Base-by-base conservation (phyloP, 2,797 vertebrate genomes). In the Oryzias dopingdopingensis region DNA sequence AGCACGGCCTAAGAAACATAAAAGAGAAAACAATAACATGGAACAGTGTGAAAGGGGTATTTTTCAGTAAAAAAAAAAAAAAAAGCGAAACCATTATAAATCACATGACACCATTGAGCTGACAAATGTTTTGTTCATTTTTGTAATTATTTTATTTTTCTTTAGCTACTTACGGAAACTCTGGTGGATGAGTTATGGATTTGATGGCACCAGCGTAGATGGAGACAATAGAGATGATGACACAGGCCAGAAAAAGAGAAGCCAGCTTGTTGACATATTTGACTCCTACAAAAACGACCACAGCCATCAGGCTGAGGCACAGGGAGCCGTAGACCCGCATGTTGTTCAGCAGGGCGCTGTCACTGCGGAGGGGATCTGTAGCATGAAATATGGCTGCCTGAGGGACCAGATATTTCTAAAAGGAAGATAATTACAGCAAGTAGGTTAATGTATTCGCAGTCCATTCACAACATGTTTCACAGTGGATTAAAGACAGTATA, bases 251-350 rank as follows among this genome's bases (percentile, higher is more conserved):
- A 88, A 99, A 99, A 51, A 99, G 95, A 2, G 96, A 98, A 22
- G 97, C 97, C 80, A 99, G 92, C 84, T 97, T 99, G 89, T 99
- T 99, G 60, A 99, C 97, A 6, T 99, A 99, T 84, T 98, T 98
- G 57, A 99, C 97, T 0, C 97, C 97, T 0, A 99, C 97, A 16
- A 98, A 98, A 64, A 99, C 97, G 62, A 99, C 96, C 51, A 99
- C 86, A 4, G 94, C 95, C 97, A 99, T 99, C 0, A 98, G 88
- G 51, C 90, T 93, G 76, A 99, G 93, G 77, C 97, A 99, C 55
- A 98, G 86, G 0, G 94, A 95, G 46, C 97, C 97, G n/a, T 99
- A 99, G 7, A 99, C 93, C 26, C 97, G 89, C 96, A 99, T 99
- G 74, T 98, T 99, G 87, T 99, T 98, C 44, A 99, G 87, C 82